Evolutionary conservation across 2,888 invertebrate genomes (phyloP).

Genomic region (Phasia obesa): DNA sequence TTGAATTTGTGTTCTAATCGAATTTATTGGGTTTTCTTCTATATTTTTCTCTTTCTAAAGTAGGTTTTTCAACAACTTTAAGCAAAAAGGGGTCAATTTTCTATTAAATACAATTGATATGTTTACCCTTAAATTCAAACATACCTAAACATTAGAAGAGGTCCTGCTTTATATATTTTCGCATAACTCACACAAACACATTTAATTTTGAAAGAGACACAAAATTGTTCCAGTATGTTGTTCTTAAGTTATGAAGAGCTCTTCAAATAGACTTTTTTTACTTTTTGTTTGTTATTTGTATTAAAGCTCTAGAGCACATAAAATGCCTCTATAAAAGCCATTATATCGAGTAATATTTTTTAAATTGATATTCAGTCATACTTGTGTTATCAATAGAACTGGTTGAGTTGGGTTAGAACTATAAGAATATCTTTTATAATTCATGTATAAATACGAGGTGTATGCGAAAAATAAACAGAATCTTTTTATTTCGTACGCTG

Average conservation of each 20-base stretch:
- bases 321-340: constrained; percentile 56
- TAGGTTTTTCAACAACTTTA: constrained; percentile 31
- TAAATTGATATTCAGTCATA: constrained; percentile 63
- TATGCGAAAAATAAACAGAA: too few relatives aligned
- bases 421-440: constrained; percentile 23
- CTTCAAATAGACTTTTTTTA: constrained; percentile 49
- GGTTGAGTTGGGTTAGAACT: constrained; percentile 37
- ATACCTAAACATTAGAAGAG: constrained; percentile 21
- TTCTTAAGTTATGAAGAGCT: constrained; percentile 54
- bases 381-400: constrained; percentile 25
- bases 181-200: constrained; percentile 16
- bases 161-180: neutral
- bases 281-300: constrained; percentile 47
- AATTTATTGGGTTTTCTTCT: constrained; percentile 26
- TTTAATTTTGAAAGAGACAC: constrained; percentile 45
- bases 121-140: constrained; percentile 8
- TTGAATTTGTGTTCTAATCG: constrained; percentile 69
- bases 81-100: constrained; percentile 47
- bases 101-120: constrained; percentile 35
- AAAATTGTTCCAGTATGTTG: constrained; percentile 58
- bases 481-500: too few relatives aligned
- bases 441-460: neutral
- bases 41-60: constrained; percentile 5
- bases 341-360: constrained; percentile 59
- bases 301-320: constrained; percentile 58